A percentile compares a stretch with the other conserved stretches of the same genome.
These are phyloP conservation scores for Nestor notabilis DNA, from an alignment of 2,113 vertebrate genomes.

Conservation along the genomic window DNA sequence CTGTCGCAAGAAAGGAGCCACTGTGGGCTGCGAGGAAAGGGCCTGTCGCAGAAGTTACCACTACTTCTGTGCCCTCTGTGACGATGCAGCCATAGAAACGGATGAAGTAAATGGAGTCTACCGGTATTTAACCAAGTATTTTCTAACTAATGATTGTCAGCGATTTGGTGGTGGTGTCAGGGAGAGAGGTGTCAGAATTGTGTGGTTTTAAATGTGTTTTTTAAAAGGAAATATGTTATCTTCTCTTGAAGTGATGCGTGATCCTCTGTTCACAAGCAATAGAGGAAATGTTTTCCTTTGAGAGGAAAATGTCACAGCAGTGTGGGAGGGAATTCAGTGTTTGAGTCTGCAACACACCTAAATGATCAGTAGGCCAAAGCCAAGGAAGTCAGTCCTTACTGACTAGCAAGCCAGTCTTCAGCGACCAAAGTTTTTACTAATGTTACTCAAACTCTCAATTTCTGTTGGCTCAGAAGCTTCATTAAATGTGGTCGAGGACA, in stretches of 20 bases:
- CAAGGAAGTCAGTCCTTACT: background rate
- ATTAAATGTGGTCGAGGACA: background rate
- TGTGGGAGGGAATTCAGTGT: background rate
- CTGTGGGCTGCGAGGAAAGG: constrained; percentile 74
- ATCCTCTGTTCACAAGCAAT: background rate
- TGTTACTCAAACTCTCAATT: background rate
- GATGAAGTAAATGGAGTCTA: constrained; percentile 59
- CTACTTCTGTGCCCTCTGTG: constrained; percentile 72
- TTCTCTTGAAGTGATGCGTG: background rate
- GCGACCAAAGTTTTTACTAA: background rate
- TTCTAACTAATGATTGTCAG: background rate
- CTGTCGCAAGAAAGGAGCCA: constrained; percentile 73
- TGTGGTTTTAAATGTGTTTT: rapidly evolving
- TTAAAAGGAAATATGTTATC: background rate
- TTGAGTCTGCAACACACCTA: background rate
- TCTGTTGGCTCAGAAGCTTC: background rate
- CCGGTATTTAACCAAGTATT: constrained; percentile 52
- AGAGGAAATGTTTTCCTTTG: background rate
- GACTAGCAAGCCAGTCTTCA: background rate
- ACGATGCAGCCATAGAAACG: constrained; percentile 29
- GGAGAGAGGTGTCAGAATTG: background rate
- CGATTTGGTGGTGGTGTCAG: background rate
- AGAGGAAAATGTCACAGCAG: background rate
- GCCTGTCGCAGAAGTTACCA: constrained; percentile 73
- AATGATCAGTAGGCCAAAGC: background rate